Percentiles rank a stretch among this genome's conserved stretches.
Evolutionary conservation across 2,888 invertebrate species (phyloP).

Genomic region (Subacronicta megacephala): DNA sequence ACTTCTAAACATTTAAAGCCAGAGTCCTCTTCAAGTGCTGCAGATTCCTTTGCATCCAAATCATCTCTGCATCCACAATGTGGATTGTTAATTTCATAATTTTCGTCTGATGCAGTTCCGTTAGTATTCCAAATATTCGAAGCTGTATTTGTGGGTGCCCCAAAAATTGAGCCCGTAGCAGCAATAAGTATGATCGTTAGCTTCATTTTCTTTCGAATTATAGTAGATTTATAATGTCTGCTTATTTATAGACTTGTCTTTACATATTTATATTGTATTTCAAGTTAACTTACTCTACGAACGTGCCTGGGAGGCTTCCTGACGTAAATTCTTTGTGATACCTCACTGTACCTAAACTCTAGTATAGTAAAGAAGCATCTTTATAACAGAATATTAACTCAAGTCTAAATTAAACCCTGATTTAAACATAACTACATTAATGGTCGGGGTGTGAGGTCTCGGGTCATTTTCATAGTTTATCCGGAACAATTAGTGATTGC

Average conservation of each 20-base stretch:
- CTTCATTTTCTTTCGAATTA: constrained; percentile 36
- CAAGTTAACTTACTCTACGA: constrained; percentile 1
- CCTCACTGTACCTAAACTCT: too few species aligned
- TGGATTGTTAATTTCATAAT: neutral
- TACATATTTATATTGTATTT: constrained; percentile 22
- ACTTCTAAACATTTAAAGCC: too few species aligned
- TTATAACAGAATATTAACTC: too few species aligned
- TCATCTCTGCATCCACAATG: neutral
- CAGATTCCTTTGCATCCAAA: neutral
- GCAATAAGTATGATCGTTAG: constrained; percentile 23
- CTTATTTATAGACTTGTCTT: constrained; percentile 4
- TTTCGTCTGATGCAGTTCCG: neutral
- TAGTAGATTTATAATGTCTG: constrained; percentile 5
- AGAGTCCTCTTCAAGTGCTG: neutral
- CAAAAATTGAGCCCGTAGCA: constrained; percentile 10
- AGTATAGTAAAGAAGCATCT: too few species aligned
- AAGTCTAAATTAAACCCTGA: too few species aligned
- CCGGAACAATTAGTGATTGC: too few species aligned
- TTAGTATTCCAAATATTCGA: neutral
- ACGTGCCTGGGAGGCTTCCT: constrained; percentile 16
- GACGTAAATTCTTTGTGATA: too few species aligned
- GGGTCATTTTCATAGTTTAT: too few species aligned
- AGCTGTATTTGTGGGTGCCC: constrained; percentile 17
- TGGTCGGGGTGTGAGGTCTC: too few species aligned
- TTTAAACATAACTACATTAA: too few species aligned